phyloP scores from a whole-genome alignment of 2,888 invertebrate species.

The Steinernema carpocapsae region DNA sequence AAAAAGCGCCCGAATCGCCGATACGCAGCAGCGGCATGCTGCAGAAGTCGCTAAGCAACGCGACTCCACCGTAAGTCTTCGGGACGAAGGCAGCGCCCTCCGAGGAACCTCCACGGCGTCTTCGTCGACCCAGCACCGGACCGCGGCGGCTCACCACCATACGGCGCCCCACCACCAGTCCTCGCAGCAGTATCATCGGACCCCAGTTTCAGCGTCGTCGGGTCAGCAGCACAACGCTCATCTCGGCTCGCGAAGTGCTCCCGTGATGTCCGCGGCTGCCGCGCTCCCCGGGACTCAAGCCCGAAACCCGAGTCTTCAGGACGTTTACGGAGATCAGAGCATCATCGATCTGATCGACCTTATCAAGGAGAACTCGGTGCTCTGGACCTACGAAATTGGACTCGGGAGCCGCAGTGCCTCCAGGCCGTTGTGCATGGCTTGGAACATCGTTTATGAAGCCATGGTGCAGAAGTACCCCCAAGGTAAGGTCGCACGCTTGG shows the following conservation, averaged over 20 bases:
- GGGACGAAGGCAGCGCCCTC: no score
- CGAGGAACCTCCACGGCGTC: background rate
- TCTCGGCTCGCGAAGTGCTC: slow-evolving; percentile 20
- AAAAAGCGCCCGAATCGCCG: slow-evolving; percentile 26
- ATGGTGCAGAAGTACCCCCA: slow-evolving; percentile 26
- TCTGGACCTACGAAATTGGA: slow-evolving; percentile 28
- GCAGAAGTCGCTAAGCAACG: slow-evolving; percentile 28
- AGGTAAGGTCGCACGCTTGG: background rate
- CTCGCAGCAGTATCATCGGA: slow-evolving; percentile 17
- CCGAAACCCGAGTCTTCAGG: slow-evolving; percentile 26
- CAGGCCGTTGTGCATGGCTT: slow-evolving; percentile 20
- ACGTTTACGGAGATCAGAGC: slow-evolving; percentile 31
- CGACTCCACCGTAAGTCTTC: slow-evolving; percentile 1
- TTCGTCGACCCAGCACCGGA: slow-evolving; percentile 1
- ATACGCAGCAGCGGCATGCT: slow-evolving; percentile 26
- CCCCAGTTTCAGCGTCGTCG: slow-evolving; percentile 14
- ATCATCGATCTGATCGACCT: slow-evolving; percentile 16
- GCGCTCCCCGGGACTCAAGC: slow-evolving; percentile 15
- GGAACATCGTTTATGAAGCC: slow-evolving; percentile 31
- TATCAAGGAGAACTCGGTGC: slow-evolving; percentile 32
- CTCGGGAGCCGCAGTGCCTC: slow-evolving; percentile 29
- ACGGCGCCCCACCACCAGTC: background rate
- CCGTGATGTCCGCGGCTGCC: background rate
- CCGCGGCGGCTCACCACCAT: background rate
- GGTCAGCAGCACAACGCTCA: slow-evolving; percentile 21